These are phyloP conservation scores for Delphinapterus leucas DNA, from an alignment of 2,113 vertebrate genomes.

Conservation along the genomic window DNA sequence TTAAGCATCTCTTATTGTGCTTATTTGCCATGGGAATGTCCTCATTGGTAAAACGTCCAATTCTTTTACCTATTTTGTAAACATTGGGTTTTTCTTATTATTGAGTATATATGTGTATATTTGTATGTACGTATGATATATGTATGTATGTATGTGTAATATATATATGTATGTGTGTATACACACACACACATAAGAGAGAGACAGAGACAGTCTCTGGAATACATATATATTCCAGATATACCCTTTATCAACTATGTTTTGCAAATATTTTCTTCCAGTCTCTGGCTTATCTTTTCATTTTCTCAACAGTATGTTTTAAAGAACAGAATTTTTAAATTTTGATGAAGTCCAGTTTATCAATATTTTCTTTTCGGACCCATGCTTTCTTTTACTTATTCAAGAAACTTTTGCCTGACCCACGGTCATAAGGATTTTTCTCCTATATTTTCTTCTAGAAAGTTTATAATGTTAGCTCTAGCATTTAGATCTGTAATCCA, in stretches of 20 bases:
- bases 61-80: slow-evolving; percentile 9
- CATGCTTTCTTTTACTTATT: not conserved
- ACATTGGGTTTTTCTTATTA: not conserved
- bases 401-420: not conserved
- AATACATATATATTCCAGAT: not conserved
- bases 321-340: not conserved
- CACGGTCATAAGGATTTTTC: not conserved
- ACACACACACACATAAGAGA: not conserved
- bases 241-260: not conserved
- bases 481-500: not conserved
- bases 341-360: not conserved
- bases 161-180: not conserved
- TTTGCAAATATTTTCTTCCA: not conserved
- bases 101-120: not conserved
- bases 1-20: not conserved
- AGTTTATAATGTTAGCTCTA: not conserved
- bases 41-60: not conserved
- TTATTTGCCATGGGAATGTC: not conserved
- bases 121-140: not conserved
- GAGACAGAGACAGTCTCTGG: not conserved
- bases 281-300: not conserved
- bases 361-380: not conserved
- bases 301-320: not conserved
- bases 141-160: not conserved
- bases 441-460: not conserved